Conservation (phyloP, 2,113 vertebrate genomes). For the Python bivittatus region DNA sequence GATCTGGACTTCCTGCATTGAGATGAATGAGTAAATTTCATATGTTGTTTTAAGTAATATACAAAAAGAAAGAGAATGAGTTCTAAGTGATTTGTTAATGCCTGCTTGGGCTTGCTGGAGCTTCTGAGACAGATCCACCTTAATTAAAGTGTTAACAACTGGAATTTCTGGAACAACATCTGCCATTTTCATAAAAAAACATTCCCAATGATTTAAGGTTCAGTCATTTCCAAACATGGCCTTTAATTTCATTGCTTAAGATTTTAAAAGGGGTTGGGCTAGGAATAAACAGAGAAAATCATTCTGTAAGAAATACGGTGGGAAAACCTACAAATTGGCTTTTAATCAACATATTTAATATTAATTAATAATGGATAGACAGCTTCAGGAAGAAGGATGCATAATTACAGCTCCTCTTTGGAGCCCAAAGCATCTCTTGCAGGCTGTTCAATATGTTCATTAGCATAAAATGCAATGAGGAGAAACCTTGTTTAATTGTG, state of each 20-base stretch:
- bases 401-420: constrained; percentile 71
- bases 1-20: background rate
- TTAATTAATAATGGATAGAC: constrained; percentile 80
- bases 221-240: constrained; percentile 13
- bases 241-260: constrained; percentile 27
- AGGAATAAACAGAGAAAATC: constrained; percentile 18
- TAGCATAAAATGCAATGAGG: constrained; percentile 70
- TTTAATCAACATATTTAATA: constrained; percentile 78
- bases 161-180: constrained; percentile 61
- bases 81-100: background rate
- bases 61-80: background rate
- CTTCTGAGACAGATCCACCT: background rate
- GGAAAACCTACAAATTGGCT: constrained; percentile 71
- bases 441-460: constrained; percentile 77
- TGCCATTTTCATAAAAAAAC: constrained; percentile 41
- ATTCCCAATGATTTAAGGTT: constrained; percentile 23
- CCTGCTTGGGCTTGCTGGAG: constrained; percentile 37
- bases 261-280: constrained; percentile 29
- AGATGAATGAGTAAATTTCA: background rate
- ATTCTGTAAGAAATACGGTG: constrained; percentile 57
- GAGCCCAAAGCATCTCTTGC: constrained; percentile 72
- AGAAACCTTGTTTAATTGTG: constrained; percentile 79
- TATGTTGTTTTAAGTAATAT: constrained; percentile 19
- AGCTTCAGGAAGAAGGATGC: constrained; percentile 70
- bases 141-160: constrained; percentile 55